phyloP scores from a whole-genome alignment of 1,140 invertebrate species.

The Bombus breviceps region DNA sequence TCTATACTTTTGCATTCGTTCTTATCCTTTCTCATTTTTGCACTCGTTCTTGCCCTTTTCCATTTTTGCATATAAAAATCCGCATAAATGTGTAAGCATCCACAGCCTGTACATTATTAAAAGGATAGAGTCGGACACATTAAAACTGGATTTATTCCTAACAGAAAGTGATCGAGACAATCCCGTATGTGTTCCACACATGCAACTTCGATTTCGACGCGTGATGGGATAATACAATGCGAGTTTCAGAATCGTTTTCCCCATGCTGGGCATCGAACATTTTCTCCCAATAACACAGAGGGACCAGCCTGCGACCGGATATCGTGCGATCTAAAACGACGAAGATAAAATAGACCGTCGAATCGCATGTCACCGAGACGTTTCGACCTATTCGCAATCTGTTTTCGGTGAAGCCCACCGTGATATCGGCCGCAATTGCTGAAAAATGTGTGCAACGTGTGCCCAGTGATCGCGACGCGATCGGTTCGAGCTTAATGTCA shows the following conservation, averaged over 20 bases:
- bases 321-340: constrained; percentile 36
- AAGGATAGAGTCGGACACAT: neutral
- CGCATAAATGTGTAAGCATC: neutral
- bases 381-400: constrained; percentile 52
- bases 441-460: constrained; percentile 36
- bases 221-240: neutral
- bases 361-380: constrained; percentile 62
- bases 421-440: constrained; percentile 45
- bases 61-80: neutral
- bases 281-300: constrained; percentile 2
- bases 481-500: constrained; percentile 35
- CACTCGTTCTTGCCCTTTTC: neutral
- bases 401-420: constrained; percentile 31
- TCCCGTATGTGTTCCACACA: neutral
- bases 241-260: neutral
- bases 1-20: neutral
- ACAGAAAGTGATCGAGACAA: neutral
- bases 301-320: neutral
- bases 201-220: neutral
- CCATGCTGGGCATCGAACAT: constrained; percentile 8
- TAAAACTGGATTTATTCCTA: neutral
- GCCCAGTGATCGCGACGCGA: constrained; percentile 31
- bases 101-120: neutral
- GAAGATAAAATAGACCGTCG: constrained; percentile 30
- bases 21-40: neutral